Base-by-base conservation (phyloP, 2,113 vertebrate genomes). In the Callopanchax toddi region DNA sequence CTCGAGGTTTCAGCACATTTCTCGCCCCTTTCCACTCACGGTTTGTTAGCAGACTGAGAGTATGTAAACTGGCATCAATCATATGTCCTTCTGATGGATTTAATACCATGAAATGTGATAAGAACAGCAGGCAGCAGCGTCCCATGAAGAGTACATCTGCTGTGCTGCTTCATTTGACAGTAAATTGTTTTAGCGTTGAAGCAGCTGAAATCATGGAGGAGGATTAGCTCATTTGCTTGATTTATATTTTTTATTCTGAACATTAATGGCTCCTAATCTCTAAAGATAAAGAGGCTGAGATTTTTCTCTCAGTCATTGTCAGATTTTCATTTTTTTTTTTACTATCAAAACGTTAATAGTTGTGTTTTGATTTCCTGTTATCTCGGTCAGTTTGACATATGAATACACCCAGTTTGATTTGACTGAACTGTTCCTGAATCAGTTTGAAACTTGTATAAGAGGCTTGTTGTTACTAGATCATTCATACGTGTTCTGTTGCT, bases 401-500 rank as follows among this genome's bases (percentile, higher is more conserved):
- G n/a, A n/a, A n/a, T 17, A 5, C 29, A 8, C n/a, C 29, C 32
- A 21, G 6, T 46, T 29, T 34, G 39, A 2, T 6, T 25, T 25
- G 46, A 25, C 17, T 4, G 48, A 0, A 48, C n/a, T n/a, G n/a
- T n/a, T 9, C 29, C 6, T 32, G 29, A 32, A 6, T 32, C 29
- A 32, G 1, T 32, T 6, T 7, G 29, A 9, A 32, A 5, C 29
- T 32, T 32, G n/a, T n/a, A n/a, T n/a, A n/a, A n/a, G n/a, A n/a
- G n/a, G n/a, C n/a, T n/a, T n/a, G n/a, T n/a, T n/a, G 29, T 32
- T 32, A 6, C 29, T 32, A 9, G 29, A 54, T 39, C n/a, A 1
- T 39, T 69, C 39, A 40, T 52, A 37, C 39, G 25, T 78, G 60
- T 52, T 46, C 53, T 62, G 63, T 11, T 42, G 48, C 46, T 79